Conservation (phyloP, 2,113 vertebrate genomes). For the Leptodactylus fuscus region DNA sequence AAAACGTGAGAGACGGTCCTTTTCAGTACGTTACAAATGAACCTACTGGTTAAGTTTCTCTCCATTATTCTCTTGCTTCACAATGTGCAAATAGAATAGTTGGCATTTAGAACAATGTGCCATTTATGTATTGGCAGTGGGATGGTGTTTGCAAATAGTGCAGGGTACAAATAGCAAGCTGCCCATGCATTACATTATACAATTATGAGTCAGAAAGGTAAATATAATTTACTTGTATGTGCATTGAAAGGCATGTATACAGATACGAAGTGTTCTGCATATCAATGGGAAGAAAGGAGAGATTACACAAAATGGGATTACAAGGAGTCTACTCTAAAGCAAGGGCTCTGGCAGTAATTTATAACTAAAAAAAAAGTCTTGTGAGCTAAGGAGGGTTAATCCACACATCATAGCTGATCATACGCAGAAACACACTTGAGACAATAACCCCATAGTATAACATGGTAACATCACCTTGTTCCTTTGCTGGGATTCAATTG, state of each 20-base stretch:
- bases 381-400: neutral
- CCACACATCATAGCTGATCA: neutral
- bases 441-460: neutral
- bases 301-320: neutral
- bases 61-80: neutral
- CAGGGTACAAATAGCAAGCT: neutral
- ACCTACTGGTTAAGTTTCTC: neutral
- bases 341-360: neutral
- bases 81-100: neutral
- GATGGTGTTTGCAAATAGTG: conserved; percentile 25
- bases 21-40: too few relatives aligned
- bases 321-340: neutral
- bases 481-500: neutral
- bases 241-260: neutral
- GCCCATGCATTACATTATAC: neutral
- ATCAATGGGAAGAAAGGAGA: neutral
- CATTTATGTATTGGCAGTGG: conserved; percentile 25
- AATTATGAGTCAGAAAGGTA: neutral
- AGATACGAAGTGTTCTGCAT: neutral
- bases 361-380: neutral
- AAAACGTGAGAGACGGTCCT: too few relatives aligned
- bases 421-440: neutral
- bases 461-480: neutral
- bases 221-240: neutral
- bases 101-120: conserved; percentile 36